A percentile compares a stretch with the other conserved stretches of the same genome.
Conservation (phyloP, 2,888 invertebrate genomes). For the Oligia strigilis region DNA sequence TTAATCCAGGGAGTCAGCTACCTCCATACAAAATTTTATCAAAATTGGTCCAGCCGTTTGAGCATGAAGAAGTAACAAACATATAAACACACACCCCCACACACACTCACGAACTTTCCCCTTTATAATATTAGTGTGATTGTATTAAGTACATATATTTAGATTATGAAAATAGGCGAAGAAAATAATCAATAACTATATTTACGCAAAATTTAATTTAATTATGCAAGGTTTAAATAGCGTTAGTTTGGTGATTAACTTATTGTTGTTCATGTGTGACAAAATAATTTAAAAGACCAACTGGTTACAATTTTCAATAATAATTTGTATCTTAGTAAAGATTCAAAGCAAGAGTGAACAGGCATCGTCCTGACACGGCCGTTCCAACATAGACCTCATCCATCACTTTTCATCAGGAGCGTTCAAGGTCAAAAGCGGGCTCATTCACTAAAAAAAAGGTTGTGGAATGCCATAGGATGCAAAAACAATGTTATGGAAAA, state of each 20-base stretch:
- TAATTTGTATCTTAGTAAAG: background rate
- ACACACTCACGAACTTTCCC: too few species aligned
- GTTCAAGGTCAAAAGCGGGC: too few species aligned
- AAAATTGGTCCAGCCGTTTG: too few species aligned
- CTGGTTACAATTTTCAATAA: background rate
- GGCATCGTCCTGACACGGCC: too few species aligned
- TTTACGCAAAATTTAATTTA: background rate
- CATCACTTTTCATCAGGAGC: too few species aligned
- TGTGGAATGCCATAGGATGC: background rate
- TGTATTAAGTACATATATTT: too few species aligned
- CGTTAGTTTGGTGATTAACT: background rate
- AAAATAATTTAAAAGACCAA: constrained; percentile 21
- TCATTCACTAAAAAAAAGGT: too few species aligned
- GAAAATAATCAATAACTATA: constrained; percentile 7
- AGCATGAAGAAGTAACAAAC: too few species aligned
- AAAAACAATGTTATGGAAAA: background rate
- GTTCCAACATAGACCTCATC: too few species aligned
- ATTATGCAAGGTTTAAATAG: background rate
- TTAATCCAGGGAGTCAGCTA: too few species aligned
- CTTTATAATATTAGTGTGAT: background rate
- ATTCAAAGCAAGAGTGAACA: background rate
- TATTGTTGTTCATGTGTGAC: constrained; percentile 17
- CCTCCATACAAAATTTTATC: too few species aligned
- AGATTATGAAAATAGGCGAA: background rate
- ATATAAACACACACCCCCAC: too few species aligned